These are phyloP conservation scores for Drosophila nr. fundita DNA, from an alignment of 2,888 invertebrate species.

Conservation along the genomic window DNA sequence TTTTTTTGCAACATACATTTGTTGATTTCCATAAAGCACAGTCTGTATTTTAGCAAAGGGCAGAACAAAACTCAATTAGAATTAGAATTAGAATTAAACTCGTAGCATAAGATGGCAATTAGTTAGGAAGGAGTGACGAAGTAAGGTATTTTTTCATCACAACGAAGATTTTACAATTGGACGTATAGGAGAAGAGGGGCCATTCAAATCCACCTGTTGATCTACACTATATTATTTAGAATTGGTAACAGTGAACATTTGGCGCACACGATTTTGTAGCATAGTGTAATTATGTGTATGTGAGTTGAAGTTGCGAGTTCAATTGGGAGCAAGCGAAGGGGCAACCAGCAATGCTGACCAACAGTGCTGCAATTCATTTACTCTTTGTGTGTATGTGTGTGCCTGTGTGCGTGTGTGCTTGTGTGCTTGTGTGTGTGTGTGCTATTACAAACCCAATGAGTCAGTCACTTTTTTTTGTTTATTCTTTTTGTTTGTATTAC, in stretches of 20 bases:
- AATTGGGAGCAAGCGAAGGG: conserved; percentile 51
- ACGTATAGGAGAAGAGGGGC: neutral
- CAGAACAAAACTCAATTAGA: neutral
- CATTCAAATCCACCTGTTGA: neutral
- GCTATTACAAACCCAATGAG: conserved; percentile 10
- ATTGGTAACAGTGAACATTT: neutral
- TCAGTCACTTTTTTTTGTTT: conserved; percentile 45
- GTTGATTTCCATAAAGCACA: neutral
- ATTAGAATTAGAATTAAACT: neutral
- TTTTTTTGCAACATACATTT: neutral
- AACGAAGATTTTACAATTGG: neutral
- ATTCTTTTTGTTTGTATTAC: conserved; percentile 36
- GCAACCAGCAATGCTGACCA: conserved; percentile 31
- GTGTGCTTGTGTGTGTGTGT: neutral
- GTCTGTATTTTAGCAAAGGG: neutral
- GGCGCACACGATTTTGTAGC: conserved; percentile 11
- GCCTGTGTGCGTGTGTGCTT: neutral
- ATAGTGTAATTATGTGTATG: conserved; percentile 39
- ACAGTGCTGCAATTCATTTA: conserved; percentile 26
- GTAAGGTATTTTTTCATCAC: no score
- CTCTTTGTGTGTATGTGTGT: neutral
- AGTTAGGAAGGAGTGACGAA: neutral
- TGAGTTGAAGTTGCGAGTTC: conserved; percentile 50
- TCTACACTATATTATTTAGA: neutral
- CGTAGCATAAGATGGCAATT: neutral